Evolutionary conservation across 2,888 invertebrate species (phyloP).

Genomic region (Perithous albicinctus): DNA sequence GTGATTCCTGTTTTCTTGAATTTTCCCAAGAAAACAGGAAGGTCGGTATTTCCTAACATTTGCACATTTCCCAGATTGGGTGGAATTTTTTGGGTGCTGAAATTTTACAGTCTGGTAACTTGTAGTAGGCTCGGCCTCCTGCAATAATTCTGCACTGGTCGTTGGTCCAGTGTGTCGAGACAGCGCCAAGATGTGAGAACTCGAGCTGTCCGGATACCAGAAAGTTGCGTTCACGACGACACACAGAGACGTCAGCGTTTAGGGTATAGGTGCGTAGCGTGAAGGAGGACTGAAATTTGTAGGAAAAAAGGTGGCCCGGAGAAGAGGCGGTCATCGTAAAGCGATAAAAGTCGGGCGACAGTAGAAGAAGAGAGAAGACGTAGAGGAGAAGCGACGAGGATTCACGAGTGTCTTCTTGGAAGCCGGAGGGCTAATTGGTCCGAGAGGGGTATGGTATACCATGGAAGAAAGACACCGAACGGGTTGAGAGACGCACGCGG

Average conservation of each 20-base stretch:
- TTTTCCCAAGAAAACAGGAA: no score
- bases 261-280: conserved; percentile 4
- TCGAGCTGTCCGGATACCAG: neutral
- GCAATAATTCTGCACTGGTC: neutral
- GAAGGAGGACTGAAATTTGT: conserved; percentile 36
- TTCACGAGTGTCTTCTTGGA: conserved; percentile 78
- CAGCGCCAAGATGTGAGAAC: neutral
- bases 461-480: conserved; percentile 53
- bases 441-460: conserved; percentile 61
- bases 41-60: no score
- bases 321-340: conserved; percentile 70
- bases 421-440: conserved; percentile 83
- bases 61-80: no score
- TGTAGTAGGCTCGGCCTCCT: neutral
- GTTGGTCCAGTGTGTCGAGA: conserved; percentile 1
- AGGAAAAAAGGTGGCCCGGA: conserved; percentile 64
- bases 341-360: conserved; percentile 72
- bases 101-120: no score
- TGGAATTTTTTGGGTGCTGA: neutral
- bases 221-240: neutral
- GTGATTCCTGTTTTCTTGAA: no score
- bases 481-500: conserved; percentile 68
- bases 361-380: conserved; percentile 58
- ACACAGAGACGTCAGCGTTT: neutral
- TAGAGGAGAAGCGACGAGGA: conserved; percentile 53